Evolutionary conservation across 2,888 invertebrate genomes (phyloP), one percentile per base, ranked within the genome.

Genomic region (Erebia epiphron): DNA sequence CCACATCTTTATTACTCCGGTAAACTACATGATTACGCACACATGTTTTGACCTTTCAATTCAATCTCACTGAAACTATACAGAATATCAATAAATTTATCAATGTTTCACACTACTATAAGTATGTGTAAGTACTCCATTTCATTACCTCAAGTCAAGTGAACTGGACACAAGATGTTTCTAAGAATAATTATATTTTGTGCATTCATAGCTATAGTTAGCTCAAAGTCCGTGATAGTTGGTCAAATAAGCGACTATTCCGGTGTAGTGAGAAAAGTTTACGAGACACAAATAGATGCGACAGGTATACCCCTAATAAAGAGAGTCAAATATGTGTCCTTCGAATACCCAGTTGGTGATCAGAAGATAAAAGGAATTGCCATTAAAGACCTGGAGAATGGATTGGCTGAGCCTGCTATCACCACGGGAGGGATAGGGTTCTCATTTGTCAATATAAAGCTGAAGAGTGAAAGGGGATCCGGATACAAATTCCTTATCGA

Each of bases 291-390:
- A 0, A 74, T 87, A 0, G 85, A 87, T 50, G 70, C 83, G 0
- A 71, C 75, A 1, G 75, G 78, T 0, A 82, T 92, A n/a, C 90
- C 88, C 0, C 69, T 91, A 0, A 26, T 91, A 0, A 89, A 89
- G 43, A 74, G 90, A 1, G 87, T 86, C 16, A 80, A 90, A 21
- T 86, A 84, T n/a, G 73, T 90, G 0, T 75, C 74, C 7, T 90
- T 88, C 50, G 86, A 89, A 64, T 87, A 89, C 67, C 83, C 85
- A 21, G 57, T 77, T 13, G 84, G 82, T 66, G 86, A 87, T 41
- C 82, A 87, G 79, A 89, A 80, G 72, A 92, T 93, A 3, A 92
- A 92, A 75, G 93, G 93, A 0, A 89, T 93, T 0, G 87, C 90
- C 1, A 90, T 93, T 11, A 87, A 86, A 52, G 93, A 93, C 50